Conservation (phyloP, 2,888 invertebrate genomes). For the Chirona hameri region DNA sequence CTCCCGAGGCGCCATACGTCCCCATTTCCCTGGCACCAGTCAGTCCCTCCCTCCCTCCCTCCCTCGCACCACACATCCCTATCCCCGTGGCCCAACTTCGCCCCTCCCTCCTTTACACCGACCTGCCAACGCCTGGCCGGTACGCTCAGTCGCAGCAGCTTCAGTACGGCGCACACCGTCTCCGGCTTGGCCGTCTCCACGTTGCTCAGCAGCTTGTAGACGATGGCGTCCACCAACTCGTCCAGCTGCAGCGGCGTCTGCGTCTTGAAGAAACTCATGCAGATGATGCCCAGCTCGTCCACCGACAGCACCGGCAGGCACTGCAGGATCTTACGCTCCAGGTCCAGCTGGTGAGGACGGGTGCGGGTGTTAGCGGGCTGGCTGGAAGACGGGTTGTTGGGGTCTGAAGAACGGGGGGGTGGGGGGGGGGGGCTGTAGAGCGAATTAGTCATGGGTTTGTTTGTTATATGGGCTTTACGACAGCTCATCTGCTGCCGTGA, state of each 20-base stretch:
- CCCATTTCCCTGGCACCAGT: no score
- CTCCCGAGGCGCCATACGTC: no score
- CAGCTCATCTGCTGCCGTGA: no score
- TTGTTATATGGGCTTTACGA: no score
- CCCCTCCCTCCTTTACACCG: no score
- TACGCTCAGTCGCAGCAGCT: conserved; percentile 46
- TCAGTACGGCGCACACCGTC: conserved; percentile 62
- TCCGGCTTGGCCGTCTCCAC: conserved; percentile 60
- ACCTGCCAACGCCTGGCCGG: conserved; percentile 32
- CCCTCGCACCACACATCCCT: not conserved
- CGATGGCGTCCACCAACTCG: conserved; percentile 53
- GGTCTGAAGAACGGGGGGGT: no score
- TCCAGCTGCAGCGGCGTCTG: conserved; percentile 59
- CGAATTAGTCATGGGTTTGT: no score
- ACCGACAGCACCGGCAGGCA: conserved; percentile 56
- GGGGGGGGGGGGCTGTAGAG: no score
- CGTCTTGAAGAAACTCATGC: conserved; percentile 75
- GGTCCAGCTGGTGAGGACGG: conserved; percentile 51
- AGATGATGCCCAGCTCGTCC: conserved; percentile 66
- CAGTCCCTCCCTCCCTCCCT: not conserved
- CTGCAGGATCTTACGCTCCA: conserved; percentile 57
- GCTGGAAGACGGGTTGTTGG: no score
- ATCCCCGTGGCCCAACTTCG: no score
- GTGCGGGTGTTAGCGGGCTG: no score
- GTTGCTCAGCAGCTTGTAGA: conserved; percentile 54